phyloP scores from a whole-genome alignment of 2,888 invertebrate species.

The Ectemnius cavifrons region DNA sequence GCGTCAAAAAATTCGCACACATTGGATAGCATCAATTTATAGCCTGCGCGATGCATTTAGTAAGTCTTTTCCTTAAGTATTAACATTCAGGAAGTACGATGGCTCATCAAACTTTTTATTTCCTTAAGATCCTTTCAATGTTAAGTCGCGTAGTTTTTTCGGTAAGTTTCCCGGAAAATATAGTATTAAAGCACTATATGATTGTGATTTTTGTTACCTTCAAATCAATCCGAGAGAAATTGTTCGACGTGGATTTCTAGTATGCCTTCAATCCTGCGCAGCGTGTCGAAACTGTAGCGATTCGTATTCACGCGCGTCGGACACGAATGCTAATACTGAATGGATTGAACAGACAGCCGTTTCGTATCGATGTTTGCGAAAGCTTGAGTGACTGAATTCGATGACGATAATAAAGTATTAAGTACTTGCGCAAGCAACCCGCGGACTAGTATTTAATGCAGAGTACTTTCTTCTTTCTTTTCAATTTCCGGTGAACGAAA shows the following conservation, averaged over 20 bases:
- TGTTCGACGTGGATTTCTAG: conserved; percentile 1
- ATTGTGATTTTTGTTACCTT: conserved; percentile 18
- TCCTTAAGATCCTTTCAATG: not conserved
- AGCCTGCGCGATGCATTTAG: conserved; percentile 42
- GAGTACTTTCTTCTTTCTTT: conserved; percentile 27
- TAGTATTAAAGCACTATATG: conserved; percentile 11
- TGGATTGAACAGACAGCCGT: conserved; percentile 13
- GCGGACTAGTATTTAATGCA: conserved; percentile 30
- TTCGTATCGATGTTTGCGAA: conserved; percentile 37
- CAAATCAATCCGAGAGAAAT: conserved; percentile 6
- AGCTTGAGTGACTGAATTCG: conserved; percentile 48
- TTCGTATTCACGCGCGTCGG: no score
- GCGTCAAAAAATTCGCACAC: conserved; percentile 71
- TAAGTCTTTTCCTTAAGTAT: conserved; percentile 56
- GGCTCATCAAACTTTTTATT: no score
- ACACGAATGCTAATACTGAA: no score
- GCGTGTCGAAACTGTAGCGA: no score
- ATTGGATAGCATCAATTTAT: conserved; percentile 74
- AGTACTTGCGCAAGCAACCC: conserved; percentile 43
- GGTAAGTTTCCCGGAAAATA: not conserved
- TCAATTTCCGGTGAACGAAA: no score
- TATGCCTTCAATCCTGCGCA: conserved; percentile 4
- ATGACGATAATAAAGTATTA: conserved; percentile 49
- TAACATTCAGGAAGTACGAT: no score
- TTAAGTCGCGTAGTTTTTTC: not conserved